Percentiles rank a stretch among this genome's conserved stretches.
Conservation (phyloP, 2,113 vertebrate species). For the Hymenochirus boettgeri region DNA sequence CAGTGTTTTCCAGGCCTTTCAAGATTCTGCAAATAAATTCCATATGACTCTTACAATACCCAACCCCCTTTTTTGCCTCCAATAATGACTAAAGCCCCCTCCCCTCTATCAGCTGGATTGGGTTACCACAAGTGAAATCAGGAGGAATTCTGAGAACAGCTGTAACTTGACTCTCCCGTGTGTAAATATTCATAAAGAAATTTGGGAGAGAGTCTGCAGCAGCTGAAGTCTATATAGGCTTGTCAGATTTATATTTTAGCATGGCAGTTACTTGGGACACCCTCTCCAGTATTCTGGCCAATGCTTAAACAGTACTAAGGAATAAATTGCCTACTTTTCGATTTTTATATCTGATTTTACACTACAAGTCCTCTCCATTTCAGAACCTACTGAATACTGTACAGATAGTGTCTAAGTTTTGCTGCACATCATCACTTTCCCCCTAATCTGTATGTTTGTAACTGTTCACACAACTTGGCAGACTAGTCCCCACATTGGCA, state of each 20-base stretch:
- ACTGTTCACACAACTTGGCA: no score
- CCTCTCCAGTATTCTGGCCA: no score
- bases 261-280: not conserved
- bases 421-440: no score
- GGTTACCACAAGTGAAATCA: constrained; percentile 33
- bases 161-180: constrained; percentile 28
- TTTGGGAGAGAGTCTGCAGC: not conserved
- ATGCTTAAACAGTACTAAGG: no score
- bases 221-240: not conserved
- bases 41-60: constrained; percentile 20
- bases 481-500: no score
- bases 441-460: no score
- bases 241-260: not conserved
- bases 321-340: no score
- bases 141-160: constrained; percentile 38
- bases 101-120: constrained; percentile 39
- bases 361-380: no score
- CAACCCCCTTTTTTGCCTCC: constrained; percentile 3
- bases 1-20: no score
- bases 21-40: constrained; percentile 38
- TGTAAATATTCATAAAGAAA: constrained; percentile 16
- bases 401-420: no score
- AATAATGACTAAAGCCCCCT: constrained; percentile 26
- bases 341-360: no score
- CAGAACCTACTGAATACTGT: no score